Evolutionary conservation across 2,888 invertebrate genomes (phyloP).

Genomic region (Zelleria hepariella): DNA sequence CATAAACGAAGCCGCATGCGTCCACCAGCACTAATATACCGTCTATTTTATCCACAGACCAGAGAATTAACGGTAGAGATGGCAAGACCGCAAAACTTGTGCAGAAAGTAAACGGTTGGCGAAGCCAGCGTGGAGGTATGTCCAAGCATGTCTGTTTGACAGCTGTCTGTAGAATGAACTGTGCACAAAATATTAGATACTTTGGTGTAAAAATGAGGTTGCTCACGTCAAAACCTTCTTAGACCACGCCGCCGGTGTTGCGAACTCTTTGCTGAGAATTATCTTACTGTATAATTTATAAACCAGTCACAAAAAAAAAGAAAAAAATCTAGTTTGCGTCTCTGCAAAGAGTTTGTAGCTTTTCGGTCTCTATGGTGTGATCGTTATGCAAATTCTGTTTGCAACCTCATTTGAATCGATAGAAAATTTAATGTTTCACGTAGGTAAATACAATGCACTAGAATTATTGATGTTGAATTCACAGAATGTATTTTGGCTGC

Average conservation of each 20-base stretch:
- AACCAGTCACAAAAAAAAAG: background rate
- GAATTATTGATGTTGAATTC: too few relatives aligned
- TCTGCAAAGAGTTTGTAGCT: background rate
- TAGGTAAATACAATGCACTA: background rate
- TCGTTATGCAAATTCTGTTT: background rate
- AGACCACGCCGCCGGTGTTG: background rate
- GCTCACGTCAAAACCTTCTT: background rate
- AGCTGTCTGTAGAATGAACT: background rate
- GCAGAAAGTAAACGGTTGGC: slow-evolving; percentile 64
- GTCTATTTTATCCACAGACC: slow-evolving; percentile 62
- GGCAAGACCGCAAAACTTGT: slow-evolving; percentile 54
- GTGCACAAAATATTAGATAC: background rate
- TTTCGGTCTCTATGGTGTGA: background rate
- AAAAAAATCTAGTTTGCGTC: background rate
- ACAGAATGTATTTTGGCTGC: background rate
- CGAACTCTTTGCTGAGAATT: too few relatives aligned
- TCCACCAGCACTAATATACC: background rate
- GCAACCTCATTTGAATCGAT: background rate
- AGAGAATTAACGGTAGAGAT: slow-evolving; percentile 66
- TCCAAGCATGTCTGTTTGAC: slow-evolving; percentile 14
- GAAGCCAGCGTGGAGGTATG: slow-evolving; percentile 69
- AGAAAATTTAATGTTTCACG: background rate
- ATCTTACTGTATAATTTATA: too few relatives aligned
- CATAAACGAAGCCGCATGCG: background rate
- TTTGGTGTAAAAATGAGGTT: background rate